Conservation (phyloP, 1,140 invertebrate species). For the fruit fly (Drosophila melanogaster) region DNA sequence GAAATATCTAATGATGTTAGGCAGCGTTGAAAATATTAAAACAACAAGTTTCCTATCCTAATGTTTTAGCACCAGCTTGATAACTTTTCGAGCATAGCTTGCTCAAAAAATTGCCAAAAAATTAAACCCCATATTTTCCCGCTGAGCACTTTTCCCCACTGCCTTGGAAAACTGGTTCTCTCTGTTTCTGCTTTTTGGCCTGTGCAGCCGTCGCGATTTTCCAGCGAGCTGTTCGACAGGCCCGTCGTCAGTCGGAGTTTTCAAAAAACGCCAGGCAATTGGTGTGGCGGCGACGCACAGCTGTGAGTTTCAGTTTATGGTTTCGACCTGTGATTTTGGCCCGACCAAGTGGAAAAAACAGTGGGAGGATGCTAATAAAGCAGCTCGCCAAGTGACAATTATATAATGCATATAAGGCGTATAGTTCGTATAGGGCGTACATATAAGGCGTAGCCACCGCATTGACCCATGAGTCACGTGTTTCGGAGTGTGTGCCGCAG, state of each 20-base stretch:
- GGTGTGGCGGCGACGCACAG: conserved; percentile 37
- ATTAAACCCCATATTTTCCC: conserved; percentile 40
- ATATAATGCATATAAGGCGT: conserved; percentile 43
- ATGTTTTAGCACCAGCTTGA: not conserved
- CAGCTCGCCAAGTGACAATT: conserved; percentile 37
- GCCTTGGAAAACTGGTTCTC: conserved; percentile 37
- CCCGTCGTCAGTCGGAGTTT: conserved; percentile 43
- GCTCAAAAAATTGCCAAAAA: not conserved
- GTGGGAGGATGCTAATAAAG: conserved; percentile 5
- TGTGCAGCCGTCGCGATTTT: conserved; percentile 44
- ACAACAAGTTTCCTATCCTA: too few species aligned
- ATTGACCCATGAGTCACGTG: conserved; percentile 39
- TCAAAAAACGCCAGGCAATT: conserved; percentile 49
- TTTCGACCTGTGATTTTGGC: conserved; percentile 2
- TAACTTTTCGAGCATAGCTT: not conserved
- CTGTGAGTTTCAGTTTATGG: conserved; percentile 20
- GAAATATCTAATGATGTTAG: not conserved
- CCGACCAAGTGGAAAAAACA: not conserved
- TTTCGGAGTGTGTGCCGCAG: conserved; percentile 1
- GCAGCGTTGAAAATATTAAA: not conserved
- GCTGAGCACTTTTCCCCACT: conserved; percentile 14
- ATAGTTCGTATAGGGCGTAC: not conserved
- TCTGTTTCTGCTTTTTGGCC: conserved; percentile 32
- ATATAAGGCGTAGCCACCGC: too few species aligned
- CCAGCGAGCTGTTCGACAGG: conserved; percentile 38